These are phyloP conservation scores for Pogonus chalceus DNA, from an alignment of 1,140 invertebrate species.

Conservation along the genomic window DNA sequence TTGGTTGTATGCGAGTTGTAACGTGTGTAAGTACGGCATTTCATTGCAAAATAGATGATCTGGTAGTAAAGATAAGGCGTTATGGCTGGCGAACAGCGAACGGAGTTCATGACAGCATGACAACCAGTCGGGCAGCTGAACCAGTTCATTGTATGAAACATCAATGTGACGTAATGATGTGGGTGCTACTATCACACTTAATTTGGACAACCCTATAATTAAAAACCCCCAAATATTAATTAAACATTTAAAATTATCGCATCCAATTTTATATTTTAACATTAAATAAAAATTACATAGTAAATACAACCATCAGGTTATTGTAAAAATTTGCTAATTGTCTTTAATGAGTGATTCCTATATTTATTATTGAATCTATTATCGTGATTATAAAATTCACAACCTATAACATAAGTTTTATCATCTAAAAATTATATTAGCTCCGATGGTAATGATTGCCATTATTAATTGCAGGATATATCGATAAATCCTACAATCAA, in stretches of 20 bases:
- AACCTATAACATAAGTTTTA: no score
- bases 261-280: background rate
- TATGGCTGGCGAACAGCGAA: slow-evolving; percentile 64
- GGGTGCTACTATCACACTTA: slow-evolving; percentile 53
- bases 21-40: slow-evolving; percentile 53
- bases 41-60: slow-evolving; percentile 64
- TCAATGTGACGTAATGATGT: slow-evolving; percentile 61
- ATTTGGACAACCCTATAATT: slow-evolving; percentile 52
- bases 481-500: no score
- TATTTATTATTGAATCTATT: no score
- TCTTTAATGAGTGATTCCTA: no score
- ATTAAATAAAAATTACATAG: no score
- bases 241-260: background rate
- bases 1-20: slow-evolving; percentile 67
- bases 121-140: slow-evolving; percentile 65
- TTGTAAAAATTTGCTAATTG: no score
- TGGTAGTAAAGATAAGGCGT: slow-evolving; percentile 54
- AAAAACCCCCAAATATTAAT: background rate
- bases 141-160: slow-evolving; percentile 66
- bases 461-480: no score
- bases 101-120: slow-evolving; percentile 61
- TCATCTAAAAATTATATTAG: no score
- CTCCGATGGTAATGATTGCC: no score
- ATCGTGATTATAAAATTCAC: no score
- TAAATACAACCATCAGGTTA: no score